These are phyloP conservation scores for Melanchra persicariae DNA, from an alignment of 2,888 invertebrate species.

Conservation along the genomic window DNA sequence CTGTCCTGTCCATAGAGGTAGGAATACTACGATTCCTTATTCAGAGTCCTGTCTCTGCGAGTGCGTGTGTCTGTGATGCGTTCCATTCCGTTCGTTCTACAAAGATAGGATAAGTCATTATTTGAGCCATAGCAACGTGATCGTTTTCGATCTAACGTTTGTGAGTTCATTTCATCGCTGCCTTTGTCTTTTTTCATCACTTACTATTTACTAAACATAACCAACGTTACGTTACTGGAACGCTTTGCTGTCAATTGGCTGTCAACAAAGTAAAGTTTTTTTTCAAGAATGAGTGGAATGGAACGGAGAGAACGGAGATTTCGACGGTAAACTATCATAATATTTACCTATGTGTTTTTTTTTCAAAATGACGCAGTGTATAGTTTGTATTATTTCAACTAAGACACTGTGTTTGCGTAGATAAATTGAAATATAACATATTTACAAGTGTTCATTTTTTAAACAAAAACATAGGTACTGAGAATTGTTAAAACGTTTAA, in stretches of 20 bases:
- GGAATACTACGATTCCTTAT: no score
- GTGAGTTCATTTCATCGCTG: neutral
- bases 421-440: neutral
- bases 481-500: conserved; percentile 19
- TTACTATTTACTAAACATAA: neutral
- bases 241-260: conserved; percentile 8
- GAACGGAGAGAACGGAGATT: neutral
- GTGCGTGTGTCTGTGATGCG: no score
- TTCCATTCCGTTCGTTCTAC: neutral
- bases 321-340: neutral
- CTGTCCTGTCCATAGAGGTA: no score
- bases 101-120: neutral
- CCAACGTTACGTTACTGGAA: conserved; percentile 14
- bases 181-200: neutral
- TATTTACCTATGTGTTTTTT: neutral
- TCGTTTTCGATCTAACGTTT: conserved; percentile 4
- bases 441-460: no score
- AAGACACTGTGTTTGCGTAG: no score
- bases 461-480: no score
- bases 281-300: conserved; percentile 13
- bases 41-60: no score
- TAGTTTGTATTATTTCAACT: neutral
- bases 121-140: neutral
- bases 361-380: neutral
- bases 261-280: neutral